Percentiles rank a stretch among this genome's conserved stretches.
These are phyloP conservation scores for Rhincodon typus DNA, from an alignment of 2,797 vertebrate genomes.

Conservation along the genomic window DNA sequence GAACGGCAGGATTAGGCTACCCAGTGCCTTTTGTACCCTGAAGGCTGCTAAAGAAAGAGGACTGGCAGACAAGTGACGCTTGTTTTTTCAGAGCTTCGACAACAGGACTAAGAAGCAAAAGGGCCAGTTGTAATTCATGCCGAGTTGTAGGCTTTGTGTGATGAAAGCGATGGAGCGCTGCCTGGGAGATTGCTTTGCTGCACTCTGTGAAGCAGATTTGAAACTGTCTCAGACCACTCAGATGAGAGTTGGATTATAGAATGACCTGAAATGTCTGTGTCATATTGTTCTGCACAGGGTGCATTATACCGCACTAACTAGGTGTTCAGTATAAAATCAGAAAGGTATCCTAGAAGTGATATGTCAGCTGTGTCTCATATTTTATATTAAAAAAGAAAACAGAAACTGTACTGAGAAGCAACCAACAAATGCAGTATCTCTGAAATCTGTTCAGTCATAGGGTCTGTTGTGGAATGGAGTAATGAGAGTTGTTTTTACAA, in stretches of 20 bases:
- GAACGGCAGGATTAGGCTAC: conserved; percentile 58
- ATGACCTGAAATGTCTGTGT: conserved; percentile 98
- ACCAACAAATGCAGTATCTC: background rate
- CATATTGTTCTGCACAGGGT: conserved; percentile 87
- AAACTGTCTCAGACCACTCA: conserved; percentile 93
- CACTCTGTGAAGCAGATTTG: conserved; percentile 98
- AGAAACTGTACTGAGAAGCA: conserved; percentile 7
- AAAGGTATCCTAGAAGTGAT: conserved; percentile 71
- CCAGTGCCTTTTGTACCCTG: conserved; percentile 60
- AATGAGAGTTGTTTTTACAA: background rate
- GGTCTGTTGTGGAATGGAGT: background rate
- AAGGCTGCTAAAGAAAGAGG: conserved; percentile 51
- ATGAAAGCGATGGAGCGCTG: conserved; percentile 98
- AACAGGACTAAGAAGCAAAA: conserved; percentile 81
- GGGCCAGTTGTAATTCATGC: conserved; percentile 98
- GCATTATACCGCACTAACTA: conserved; percentile 95
- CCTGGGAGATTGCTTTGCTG: conserved; percentile 99
- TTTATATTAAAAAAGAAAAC: conserved; percentile 57
- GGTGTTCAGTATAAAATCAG: conserved; percentile 82
- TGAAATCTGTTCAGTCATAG: conserved; percentile 17
- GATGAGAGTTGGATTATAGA: conserved; percentile 99
- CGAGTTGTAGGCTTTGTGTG: conserved; percentile 95
- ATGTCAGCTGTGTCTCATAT: conserved; percentile 76
- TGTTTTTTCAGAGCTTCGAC: conserved; percentile 66
- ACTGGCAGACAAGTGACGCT: conserved; percentile 72